A percentile compares a stretch with the other conserved stretches of the same genome.
Conservation (phyloP, 1,140 invertebrate species). For the Batillaria attramentaria region DNA sequence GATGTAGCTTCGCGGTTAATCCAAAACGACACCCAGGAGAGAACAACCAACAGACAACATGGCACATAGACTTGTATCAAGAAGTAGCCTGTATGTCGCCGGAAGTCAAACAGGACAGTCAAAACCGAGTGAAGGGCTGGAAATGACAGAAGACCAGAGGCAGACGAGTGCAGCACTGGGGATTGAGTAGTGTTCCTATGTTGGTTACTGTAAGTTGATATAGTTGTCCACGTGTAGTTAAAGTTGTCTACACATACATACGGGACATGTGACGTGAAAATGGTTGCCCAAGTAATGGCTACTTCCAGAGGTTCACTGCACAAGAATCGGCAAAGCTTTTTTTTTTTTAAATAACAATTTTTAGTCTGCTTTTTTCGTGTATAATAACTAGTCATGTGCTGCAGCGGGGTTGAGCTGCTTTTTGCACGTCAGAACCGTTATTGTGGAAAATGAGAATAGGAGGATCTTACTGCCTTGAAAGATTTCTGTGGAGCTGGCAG, state of each 20-base stretch:
- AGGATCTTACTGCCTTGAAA: constrained; percentile 35
- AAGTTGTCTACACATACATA: too few species aligned
- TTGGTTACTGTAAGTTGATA: too few species aligned
- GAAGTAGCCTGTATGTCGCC: constrained; percentile 70
- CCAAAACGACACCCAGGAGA: constrained; percentile 72
- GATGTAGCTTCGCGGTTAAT: constrained; percentile 95
- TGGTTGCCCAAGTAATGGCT: too few species aligned
- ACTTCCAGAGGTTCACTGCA: too few species aligned
- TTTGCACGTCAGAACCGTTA: background rate
- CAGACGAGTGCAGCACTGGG: too few species aligned
- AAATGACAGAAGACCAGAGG: constrained; percentile 23
- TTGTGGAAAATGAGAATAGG: background rate
- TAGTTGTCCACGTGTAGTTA: too few species aligned
- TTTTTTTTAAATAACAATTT: too few species aligned
- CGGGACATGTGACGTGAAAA: too few species aligned
- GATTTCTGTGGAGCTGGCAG: constrained; percentile 58
- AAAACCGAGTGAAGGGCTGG: constrained; percentile 63
- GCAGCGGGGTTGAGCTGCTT: background rate
- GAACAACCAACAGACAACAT: constrained; percentile 67
- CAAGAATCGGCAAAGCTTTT: too few species aligned
- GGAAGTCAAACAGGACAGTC: constrained; percentile 63
- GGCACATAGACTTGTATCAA: constrained; percentile 71
- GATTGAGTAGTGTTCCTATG: too few species aligned
- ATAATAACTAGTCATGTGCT: too few species aligned
- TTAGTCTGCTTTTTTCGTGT: too few species aligned